Conservation (phyloP, 2,797 vertebrate genomes). For the Malurus leucopterus region DNA sequence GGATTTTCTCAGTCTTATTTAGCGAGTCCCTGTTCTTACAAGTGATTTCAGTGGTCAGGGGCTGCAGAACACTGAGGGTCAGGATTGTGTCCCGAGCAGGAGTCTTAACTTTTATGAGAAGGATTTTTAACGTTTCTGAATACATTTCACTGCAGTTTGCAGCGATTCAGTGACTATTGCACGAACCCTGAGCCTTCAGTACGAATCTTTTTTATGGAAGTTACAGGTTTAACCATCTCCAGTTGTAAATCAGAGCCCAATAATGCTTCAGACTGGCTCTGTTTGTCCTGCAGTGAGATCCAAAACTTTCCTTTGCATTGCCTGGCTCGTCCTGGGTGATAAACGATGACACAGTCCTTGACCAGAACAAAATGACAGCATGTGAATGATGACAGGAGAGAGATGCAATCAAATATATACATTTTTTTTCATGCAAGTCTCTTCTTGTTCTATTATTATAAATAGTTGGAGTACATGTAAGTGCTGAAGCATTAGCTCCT, state of each 20-base stretch:
- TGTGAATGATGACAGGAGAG: background rate
- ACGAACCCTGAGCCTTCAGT: background rate
- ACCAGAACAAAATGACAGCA: background rate
- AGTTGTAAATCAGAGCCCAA: background rate
- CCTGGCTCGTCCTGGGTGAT: background rate
- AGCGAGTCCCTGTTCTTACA: fast-evolving
- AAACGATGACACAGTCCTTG: background rate
- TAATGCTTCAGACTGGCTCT: background rate
- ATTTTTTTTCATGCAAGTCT: background rate
- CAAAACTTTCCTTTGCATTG: background rate
- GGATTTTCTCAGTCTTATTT: background rate
- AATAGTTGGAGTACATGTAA: background rate
- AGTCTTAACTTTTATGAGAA: background rate
- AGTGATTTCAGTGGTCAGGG: background rate
- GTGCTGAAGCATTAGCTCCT: constrained; percentile 19
- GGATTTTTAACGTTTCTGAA: no score
- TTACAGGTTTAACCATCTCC: background rate
- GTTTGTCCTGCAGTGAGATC: background rate
- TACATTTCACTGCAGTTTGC: background rate
- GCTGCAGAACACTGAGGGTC: background rate
- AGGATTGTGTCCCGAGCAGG: background rate
- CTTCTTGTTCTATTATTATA: background rate
- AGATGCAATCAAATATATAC: background rate
- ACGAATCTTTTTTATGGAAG: background rate
- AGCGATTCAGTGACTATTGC: background rate